A percentile compares a stretch with the other conserved stretches of the same genome.
Conservation (phyloP, 2,888 invertebrate genomes). For the Tetropium fuscum region DNA sequence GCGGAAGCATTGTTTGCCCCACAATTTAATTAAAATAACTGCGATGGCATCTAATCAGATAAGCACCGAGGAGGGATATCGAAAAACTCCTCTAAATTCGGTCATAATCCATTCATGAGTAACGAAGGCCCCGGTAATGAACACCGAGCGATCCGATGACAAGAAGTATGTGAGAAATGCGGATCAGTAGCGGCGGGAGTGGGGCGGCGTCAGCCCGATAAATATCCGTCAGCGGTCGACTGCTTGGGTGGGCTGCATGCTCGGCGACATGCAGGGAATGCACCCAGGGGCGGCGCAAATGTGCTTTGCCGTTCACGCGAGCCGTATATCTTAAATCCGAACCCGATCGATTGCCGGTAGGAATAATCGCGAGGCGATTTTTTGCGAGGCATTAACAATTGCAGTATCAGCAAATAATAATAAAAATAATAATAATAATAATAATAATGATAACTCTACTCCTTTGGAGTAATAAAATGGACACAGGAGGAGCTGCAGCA, state of each 20-base stretch:
- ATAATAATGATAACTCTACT: too few species aligned
- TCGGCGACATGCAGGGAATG: slow-evolving; percentile 10
- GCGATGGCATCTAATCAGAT: slow-evolving; percentile 10
- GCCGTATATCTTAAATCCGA: too few species aligned
- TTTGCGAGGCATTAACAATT: too few species aligned
- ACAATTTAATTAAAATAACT: slow-evolving; percentile 13
- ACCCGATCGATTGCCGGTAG: too few species aligned
- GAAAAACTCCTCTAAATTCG: background rate
- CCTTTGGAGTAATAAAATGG: too few species aligned
- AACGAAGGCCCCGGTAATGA: background rate
- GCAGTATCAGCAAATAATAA: too few species aligned
- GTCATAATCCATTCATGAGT: slow-evolving; percentile 16
- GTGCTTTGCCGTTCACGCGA: too few species aligned
- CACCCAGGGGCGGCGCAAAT: background rate
- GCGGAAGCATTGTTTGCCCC: background rate
- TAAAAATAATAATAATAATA: too few species aligned
- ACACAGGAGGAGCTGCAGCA: too few species aligned
- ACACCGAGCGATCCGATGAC: background rate
- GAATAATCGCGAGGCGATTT: too few species aligned
- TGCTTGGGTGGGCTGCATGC: slow-evolving; percentile 43
- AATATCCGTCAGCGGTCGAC: slow-evolving; percentile 44
- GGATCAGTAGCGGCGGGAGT: slow-evolving; percentile 49
- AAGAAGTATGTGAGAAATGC: slow-evolving; percentile 38
- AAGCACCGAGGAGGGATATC: background rate
- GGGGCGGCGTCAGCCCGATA: slow-evolving; percentile 50